Evolutionary conservation across 2,888 invertebrate species (phyloP).

Genomic region (Poecilus cupreus): DNA sequence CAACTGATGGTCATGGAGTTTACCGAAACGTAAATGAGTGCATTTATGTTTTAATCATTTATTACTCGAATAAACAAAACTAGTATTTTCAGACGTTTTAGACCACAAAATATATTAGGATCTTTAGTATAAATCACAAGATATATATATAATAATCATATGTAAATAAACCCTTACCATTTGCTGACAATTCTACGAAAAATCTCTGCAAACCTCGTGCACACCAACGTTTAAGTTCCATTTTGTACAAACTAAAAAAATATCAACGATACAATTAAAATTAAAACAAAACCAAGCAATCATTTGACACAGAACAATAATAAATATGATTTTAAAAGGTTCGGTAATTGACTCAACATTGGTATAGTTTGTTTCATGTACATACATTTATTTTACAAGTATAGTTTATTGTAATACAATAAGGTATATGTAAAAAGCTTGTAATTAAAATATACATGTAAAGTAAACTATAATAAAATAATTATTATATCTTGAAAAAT

Average conservation of each 20-base stretch:
- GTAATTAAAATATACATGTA: slow-evolving; percentile 20
- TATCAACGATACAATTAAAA: neutral
- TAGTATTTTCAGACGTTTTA: too few species aligned
- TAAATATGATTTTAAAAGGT: neutral
- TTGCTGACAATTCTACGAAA: neutral
- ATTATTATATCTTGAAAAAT: slow-evolving; percentile 18
- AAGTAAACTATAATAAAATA: slow-evolving; percentile 19
- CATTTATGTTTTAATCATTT: too few species aligned
- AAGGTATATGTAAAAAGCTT: slow-evolving; percentile 40
- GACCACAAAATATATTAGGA: too few species aligned
- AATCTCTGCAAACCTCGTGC: too few species aligned
- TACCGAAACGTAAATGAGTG: too few species aligned
- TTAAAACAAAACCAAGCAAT: neutral
- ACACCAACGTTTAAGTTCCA: too few species aligned
- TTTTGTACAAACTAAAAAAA: too few species aligned
- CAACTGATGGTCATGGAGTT: too few species aligned
- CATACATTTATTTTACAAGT: slow-evolving; percentile 56
- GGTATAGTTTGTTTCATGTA: slow-evolving; percentile 10
- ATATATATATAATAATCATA: neutral
- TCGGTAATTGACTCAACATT: neutral
- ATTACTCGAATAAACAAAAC: too few species aligned
- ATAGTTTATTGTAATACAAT: slow-evolving; percentile 51
- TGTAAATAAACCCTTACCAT: neutral
- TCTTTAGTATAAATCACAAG: too few species aligned
- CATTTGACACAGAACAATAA: neutral